Conservation (phyloP, 1,140 invertebrate species). For the Philotrypesis tridentata region DNA sequence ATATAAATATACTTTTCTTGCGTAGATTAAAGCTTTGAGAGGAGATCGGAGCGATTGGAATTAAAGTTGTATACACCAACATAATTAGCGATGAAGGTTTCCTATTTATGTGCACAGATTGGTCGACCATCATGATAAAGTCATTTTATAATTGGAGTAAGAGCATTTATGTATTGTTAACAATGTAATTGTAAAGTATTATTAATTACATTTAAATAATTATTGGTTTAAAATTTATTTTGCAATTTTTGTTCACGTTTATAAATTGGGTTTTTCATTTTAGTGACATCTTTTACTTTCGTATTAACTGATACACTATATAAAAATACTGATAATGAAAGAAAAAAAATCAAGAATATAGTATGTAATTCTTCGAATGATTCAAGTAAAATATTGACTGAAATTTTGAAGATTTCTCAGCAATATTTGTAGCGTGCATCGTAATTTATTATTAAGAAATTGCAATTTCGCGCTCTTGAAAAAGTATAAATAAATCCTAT, state of each 20-base stretch:
- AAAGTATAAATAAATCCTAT: conserved; percentile 7
- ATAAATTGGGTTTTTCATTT: neutral
- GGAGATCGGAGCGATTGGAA: conserved; percentile 16
- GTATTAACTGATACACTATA: neutral
- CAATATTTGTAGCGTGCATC: conserved; percentile 12
- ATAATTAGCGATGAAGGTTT: conserved; percentile 29
- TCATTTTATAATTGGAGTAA: conserved; percentile 49
- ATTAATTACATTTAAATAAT: conserved; percentile 49
- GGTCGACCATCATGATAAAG: conserved; percentile 33
- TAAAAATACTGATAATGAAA: neutral
- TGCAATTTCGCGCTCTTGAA: conserved; percentile 11
- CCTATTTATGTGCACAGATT: conserved; percentile 32
- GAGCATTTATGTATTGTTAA: conserved; percentile 50
- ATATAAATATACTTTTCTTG: conserved; percentile 28
- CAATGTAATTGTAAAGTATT: conserved; percentile 49
- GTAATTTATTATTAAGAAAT: conserved; percentile 1
- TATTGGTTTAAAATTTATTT: conserved; percentile 40
- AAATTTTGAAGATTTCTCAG: conserved; percentile 29
- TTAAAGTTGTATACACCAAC: conserved; percentile 36
- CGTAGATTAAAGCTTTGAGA: conserved; percentile 26
- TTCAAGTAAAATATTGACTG: conserved; percentile 15
- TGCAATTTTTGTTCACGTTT: conserved; percentile 11
- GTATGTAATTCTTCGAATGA: neutral
- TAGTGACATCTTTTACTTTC: neutral
- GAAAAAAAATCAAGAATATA: neutral